phyloP scores from a whole-genome alignment of 1,140 invertebrate species.

The Sycophila sp. region DNA sequence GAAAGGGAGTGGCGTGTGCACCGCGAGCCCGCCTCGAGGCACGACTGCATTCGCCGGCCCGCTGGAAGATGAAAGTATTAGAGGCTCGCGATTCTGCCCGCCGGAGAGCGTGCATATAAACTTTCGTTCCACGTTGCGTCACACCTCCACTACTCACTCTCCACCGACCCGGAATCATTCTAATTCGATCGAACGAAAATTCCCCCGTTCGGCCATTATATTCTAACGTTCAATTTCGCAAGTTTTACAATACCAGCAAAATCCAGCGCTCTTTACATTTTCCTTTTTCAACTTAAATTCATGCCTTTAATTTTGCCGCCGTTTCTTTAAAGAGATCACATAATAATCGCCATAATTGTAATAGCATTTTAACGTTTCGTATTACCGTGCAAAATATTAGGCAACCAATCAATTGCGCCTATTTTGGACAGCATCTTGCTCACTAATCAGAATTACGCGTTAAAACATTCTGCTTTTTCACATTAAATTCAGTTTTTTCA shows the following conservation, averaged over 20 bases:
- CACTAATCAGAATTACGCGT: no score
- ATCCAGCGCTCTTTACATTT: no score
- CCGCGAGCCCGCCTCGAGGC: neutral
- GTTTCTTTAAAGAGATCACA: no score
- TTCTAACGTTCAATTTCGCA: neutral
- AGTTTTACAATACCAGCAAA: neutral
- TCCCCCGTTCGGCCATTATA: neutral
- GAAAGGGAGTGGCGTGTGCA: conserved; percentile 25
- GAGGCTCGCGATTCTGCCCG: conserved; percentile 17
- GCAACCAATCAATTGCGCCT: no score
- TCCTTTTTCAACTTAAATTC: no score
- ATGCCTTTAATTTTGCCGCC: no score
- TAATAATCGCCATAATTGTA: no score
- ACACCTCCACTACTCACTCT: neutral
- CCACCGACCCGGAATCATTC: conserved; percentile 35
- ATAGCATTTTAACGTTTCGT: no score
- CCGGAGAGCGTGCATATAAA: conserved; percentile 1
- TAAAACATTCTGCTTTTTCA: no score
- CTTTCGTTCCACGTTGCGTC: conserved; percentile 32
- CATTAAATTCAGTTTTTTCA: no score
- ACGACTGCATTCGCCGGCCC: neutral
- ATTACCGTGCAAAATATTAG: no score
- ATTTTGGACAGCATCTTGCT: no score
- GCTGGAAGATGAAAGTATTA: conserved; percentile 29
- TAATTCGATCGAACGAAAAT: conserved; percentile 29